These are phyloP conservation scores for Martes martes DNA, from an alignment of 2,113 vertebrate genomes.

Conservation along the genomic window DNA sequence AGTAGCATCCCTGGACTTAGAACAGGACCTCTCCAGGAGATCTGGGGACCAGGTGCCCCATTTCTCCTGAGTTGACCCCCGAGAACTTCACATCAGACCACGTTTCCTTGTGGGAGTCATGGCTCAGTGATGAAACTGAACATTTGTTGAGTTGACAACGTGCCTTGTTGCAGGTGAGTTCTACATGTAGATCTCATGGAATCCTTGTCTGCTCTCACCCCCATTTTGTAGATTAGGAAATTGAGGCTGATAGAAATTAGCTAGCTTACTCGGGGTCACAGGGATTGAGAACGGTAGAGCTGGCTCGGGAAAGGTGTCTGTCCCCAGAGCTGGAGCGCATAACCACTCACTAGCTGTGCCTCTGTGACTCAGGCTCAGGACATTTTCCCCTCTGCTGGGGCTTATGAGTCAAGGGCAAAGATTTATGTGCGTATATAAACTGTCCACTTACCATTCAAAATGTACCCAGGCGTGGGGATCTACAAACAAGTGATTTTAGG, in stretches of 20 bases:
- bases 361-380: neutral
- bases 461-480: neutral
- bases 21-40: fast-evolving
- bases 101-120: fast-evolving
- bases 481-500: neutral
- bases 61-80: fast-evolving
- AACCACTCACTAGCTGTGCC: neutral
- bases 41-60: neutral
- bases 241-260: neutral
- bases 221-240: neutral
- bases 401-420: neutral
- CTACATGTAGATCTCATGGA: neutral
- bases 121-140: neutral
- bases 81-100: neutral
- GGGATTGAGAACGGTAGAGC: neutral
- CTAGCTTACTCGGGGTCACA: neutral
- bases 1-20: neutral
- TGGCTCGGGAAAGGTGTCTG: neutral
- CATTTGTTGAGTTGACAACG: neutral
- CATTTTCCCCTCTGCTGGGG: neutral
- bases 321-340: neutral
- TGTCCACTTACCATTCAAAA: neutral
- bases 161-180: neutral
- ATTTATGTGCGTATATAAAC: neutral
- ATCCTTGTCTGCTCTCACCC: neutral